phyloP scores from a whole-genome alignment of 2,797 vertebrate genomes.

The Mormyrops attenuatus region DNA sequence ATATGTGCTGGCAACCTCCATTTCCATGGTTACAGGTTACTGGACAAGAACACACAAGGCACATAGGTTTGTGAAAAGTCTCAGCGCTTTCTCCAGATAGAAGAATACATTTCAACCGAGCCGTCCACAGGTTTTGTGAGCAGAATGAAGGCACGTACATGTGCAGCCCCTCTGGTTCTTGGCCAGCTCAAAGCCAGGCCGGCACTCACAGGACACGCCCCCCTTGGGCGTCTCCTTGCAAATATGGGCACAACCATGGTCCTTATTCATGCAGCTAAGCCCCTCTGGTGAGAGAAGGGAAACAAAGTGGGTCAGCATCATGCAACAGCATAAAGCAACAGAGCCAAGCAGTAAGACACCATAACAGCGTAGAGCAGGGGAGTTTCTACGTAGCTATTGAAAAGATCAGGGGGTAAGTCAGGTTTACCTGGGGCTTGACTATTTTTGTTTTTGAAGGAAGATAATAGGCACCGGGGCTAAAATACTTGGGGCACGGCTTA shows the following conservation, averaged over 20 bases:
- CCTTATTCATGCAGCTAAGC: constrained; percentile 98
- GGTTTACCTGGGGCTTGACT: not conserved
- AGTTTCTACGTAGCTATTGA: not conserved
- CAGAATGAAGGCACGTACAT: constrained; percentile 65
- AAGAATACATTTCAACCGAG: not conserved
- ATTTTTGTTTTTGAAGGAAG: not conserved
- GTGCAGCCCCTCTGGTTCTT: constrained; percentile 89
- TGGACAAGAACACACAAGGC: constrained; percentile 47
- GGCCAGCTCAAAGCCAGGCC: constrained; percentile 91
- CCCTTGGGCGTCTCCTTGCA: constrained; percentile 91
- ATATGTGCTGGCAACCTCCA: constrained; percentile 91
- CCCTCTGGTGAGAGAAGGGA: constrained; percentile 74
- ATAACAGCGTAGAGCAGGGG: not conserved
- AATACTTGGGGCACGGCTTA: not conserved
- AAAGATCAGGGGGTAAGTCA: not conserved
- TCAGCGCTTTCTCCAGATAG: not conserved
- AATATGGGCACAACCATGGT: constrained; percentile 93
- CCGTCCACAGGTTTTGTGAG: not conserved
- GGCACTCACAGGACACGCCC: constrained; percentile 87
- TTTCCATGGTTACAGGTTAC: constrained; percentile 97
- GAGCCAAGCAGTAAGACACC: not conserved
- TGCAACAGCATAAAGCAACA: not conserved
- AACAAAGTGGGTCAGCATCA: not conserved
- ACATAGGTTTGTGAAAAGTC: constrained; percentile 8
- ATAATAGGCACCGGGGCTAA: not conserved